Evolutionary conservation across 2,113 vertebrate genomes (phyloP).

Genomic region (Xyrauchen texanus): DNA sequence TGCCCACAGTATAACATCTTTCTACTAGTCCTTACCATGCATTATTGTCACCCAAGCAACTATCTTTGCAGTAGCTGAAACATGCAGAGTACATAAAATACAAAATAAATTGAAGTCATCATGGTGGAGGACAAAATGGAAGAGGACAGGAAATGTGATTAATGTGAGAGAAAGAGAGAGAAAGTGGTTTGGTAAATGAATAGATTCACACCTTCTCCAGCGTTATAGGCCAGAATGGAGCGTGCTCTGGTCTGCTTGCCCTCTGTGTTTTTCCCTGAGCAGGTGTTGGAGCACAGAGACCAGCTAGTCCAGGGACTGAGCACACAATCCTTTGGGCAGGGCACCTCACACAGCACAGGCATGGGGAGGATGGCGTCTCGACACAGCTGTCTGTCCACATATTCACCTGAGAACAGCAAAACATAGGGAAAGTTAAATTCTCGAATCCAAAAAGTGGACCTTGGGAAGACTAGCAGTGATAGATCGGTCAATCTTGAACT

Average conservation of each 20-base stretch:
- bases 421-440: not conserved
- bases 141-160: too few species aligned
- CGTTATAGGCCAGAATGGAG: conserved; percentile 87
- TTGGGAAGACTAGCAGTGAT: too few species aligned
- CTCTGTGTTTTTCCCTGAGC: conserved; percentile 95
- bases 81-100: too few species aligned
- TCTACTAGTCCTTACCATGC: too few species aligned
- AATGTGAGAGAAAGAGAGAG: not conserved
- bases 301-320: conserved; percentile 89
- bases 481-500: too few species aligned
- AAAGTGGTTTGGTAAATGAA: not conserved
- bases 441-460: not conserved
- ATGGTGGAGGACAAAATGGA: too few species aligned
- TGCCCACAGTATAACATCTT: too few species aligned
- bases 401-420: conserved; percentile 77
- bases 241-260: conserved; percentile 89
- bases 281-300: conserved; percentile 96
- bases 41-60: too few species aligned
- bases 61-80: too few species aligned
- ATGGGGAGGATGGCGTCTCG: conserved; percentile 93
- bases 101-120: too few species aligned
- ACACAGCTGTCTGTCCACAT: conserved; percentile 87
- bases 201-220: conserved; percentile 83
- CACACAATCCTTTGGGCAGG: conserved; percentile 91
- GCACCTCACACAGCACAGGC: conserved; percentile 85